Conservation (phyloP, 2,797 vertebrate genomes). For the Limnodromus scolopaceus region DNA sequence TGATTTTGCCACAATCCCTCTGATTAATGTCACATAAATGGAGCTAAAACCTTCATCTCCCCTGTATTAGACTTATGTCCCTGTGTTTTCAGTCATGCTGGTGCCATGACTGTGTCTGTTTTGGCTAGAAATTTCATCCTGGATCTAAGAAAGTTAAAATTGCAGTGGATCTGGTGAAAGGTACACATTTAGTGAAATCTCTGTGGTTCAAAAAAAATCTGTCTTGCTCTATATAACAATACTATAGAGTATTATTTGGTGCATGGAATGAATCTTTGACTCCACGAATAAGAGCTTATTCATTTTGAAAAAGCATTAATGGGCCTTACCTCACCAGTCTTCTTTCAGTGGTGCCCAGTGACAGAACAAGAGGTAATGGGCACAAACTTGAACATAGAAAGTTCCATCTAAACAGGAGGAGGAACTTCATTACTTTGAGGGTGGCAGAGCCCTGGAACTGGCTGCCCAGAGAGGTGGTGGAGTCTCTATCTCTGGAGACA, state of each 20-base stretch:
- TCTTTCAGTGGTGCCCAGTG: too few species aligned
- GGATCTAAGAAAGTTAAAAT: neutral
- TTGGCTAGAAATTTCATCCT: neutral
- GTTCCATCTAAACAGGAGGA: too few species aligned
- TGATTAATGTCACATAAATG: neutral
- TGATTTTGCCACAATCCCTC: neutral
- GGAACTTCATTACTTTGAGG: too few species aligned
- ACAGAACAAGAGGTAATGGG: too few species aligned
- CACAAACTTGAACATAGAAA: too few species aligned
- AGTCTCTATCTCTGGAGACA: too few species aligned
- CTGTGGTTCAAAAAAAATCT: neutral
- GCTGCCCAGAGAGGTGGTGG: too few species aligned
- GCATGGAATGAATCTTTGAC: neutral
- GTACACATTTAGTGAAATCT: neutral
- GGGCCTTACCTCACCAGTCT: neutral
- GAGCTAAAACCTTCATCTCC: neutral
- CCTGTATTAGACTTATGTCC: neutral
- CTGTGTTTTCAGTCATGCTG: neutral
- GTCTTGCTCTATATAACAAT: neutral
- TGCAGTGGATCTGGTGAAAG: neutral
- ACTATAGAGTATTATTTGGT: neutral
- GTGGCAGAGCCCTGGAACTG: too few species aligned
- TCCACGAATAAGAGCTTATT: neutral
- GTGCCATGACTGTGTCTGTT: neutral
- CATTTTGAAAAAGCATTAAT: neutral